phyloP scores from a whole-genome alignment of 2,797 vertebrate species.

The Staurois parvus region DNA sequence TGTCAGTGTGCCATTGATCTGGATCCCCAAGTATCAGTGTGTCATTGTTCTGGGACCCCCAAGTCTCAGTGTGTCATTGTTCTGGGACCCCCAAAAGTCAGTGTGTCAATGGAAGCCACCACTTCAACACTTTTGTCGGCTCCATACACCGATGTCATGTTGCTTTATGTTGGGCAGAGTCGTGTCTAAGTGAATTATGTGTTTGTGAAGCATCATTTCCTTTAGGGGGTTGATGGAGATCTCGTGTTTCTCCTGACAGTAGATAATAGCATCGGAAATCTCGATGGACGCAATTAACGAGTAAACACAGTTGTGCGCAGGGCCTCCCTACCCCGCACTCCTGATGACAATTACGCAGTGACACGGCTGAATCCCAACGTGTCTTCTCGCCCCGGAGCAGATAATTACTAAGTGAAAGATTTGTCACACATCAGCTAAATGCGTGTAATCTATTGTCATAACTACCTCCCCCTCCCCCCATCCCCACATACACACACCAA shows the following conservation, averaged over 20 bases:
- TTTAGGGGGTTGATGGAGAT: not conserved
- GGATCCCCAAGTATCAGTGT: too few relatives aligned
- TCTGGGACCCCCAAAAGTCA: too few relatives aligned
- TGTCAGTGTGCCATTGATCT: too few relatives aligned
- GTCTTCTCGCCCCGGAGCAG: not conserved
- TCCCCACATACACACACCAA: too few relatives aligned
- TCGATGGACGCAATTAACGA: not conserved
- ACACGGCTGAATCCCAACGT: not conserved
- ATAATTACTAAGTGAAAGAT: not conserved
- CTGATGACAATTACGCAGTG: not conserved
- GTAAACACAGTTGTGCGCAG: not conserved
- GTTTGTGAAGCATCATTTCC: not conserved
- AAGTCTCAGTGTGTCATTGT: too few relatives aligned
- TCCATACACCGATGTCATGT: not conserved
- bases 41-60: too few relatives aligned
- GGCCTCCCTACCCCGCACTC: too few relatives aligned
- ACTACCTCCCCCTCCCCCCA: not conserved
- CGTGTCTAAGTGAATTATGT: not conserved
- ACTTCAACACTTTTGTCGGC: too few relatives aligned
- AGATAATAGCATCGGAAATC: not conserved
- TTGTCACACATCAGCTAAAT: not conserved
- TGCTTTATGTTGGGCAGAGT: too few relatives aligned
- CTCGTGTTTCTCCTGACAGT: not conserved
- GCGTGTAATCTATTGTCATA: not conserved
- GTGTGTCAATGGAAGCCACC: too few relatives aligned